Percentiles rank a stretch among this genome's conserved stretches.
These are phyloP conservation scores for Damaliscus lunatus DNA, from an alignment of 2,113 vertebrate genomes.

Conservation along the genomic window DNA sequence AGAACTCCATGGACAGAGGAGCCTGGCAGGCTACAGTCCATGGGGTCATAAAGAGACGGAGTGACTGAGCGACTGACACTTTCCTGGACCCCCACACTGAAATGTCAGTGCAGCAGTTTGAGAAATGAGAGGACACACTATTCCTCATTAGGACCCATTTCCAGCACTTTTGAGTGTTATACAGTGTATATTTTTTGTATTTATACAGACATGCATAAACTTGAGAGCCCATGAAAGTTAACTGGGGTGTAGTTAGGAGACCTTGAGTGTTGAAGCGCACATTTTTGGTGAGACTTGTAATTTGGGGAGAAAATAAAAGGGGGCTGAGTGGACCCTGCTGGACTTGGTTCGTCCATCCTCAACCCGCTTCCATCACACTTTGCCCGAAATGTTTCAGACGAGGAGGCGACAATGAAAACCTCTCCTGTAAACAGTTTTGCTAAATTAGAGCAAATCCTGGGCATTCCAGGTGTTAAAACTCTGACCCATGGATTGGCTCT, in stretches of 20 bases:
- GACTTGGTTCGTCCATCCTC: not conserved
- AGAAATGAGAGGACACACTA: not conserved
- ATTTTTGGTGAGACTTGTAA: not conserved
- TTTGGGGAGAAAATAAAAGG: not conserved
- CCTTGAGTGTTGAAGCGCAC: not conserved
- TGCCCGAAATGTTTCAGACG: not conserved
- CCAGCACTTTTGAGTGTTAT: not conserved
- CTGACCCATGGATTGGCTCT: not conserved
- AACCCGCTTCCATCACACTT: not conserved
- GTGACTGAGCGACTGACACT: not conserved
- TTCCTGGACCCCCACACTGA: not conserved
- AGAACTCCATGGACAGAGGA: not conserved
- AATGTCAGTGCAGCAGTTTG: fast-evolving
- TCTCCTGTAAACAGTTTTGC: not conserved
- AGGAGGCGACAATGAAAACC: not conserved
- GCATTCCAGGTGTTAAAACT: not conserved
- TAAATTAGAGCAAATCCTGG: not conserved
- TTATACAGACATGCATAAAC: not conserved
- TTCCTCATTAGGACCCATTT: not conserved
- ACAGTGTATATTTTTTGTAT: not conserved
- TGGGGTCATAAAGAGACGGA: fast-evolving
- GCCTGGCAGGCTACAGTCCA: not conserved
- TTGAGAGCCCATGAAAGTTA: not conserved
- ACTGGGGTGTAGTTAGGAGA: not conserved
- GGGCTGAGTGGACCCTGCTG: not conserved